Conservation (phyloP, 2,797 vertebrate species). For the Setipinna tenuifilis region DNA sequence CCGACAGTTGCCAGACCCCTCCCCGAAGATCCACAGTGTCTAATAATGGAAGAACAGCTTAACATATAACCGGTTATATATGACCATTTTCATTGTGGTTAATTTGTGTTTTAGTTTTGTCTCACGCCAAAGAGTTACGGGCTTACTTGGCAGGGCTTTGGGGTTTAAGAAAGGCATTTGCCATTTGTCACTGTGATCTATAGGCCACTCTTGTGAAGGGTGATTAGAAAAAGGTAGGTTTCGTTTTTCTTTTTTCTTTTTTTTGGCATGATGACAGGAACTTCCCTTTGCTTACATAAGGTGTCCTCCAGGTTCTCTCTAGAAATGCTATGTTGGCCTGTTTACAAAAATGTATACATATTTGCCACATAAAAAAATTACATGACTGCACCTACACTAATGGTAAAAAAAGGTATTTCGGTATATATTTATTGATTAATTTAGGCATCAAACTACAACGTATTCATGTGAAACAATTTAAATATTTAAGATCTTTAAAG, state of each 20-base stretch:
- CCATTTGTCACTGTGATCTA: slow-evolving; percentile 46
- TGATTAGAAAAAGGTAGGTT: slow-evolving; percentile 39
- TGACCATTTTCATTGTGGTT: neutral
- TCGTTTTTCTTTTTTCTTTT: slow-evolving; percentile 48
- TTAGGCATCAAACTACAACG: too few relatives aligned
- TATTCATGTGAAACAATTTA: neutral
- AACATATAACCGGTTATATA: neutral
- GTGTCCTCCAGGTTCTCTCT: slow-evolving; percentile 41
- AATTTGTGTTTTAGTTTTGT: slow-evolving; percentile 10
- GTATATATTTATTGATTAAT: too few relatives aligned
- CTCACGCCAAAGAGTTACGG: neutral
- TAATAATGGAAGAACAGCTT: neutral
- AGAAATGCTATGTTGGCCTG: neutral
- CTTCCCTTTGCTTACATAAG: slow-evolving; percentile 22
- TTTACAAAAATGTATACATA: neutral
- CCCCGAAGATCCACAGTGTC: slow-evolving; percentile 10
- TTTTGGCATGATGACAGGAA: slow-evolving; percentile 46
- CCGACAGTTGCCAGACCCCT: slow-evolving; percentile 12
- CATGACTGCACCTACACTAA: too few relatives aligned
- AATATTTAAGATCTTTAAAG: neutral
- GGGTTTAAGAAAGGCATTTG: slow-evolving; percentile 23
- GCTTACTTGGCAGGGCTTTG: neutral
- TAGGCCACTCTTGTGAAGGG: slow-evolving; percentile 44
- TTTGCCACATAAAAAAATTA: neutral
- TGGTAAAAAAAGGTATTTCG: too few relatives aligned